Evolutionary conservation across 2,113 vertebrate genomes (phyloP).

Genomic region (Oxygymnocypris stewartii): DNA sequence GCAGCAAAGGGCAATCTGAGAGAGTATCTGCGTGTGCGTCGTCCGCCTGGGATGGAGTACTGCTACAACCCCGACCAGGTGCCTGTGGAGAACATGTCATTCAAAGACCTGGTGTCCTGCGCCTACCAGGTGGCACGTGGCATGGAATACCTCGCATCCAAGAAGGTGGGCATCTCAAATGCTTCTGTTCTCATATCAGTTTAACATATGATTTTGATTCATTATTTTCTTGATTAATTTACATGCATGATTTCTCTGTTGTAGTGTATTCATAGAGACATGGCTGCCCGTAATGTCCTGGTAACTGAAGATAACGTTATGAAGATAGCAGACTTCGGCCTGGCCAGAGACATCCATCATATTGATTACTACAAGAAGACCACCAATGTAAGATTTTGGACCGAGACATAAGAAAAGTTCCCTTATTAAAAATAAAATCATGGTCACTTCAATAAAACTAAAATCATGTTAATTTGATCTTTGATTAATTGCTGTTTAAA

Average conservation of each 20-base stretch:
- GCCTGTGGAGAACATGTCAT: conserved; percentile 90
- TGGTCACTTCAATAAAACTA: not conserved
- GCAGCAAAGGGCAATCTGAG: conserved; percentile 95
- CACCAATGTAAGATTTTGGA: conserved; percentile 84
- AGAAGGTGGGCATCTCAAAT: conserved; percentile 81
- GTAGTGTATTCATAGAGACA: conserved; percentile 96
- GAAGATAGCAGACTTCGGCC: conserved; percentile 98
- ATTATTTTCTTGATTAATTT: not conserved
- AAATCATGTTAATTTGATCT: not conserved
- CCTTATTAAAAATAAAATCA: not conserved
- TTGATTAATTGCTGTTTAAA: not conserved
- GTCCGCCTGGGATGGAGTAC: conserved; percentile 95
- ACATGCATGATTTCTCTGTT: not conserved
- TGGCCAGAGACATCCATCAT: conserved; percentile 97
- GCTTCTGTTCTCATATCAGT: not conserved
- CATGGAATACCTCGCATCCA: conserved; percentile 96
- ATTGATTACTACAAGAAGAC: conserved; percentile 99
- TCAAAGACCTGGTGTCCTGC: conserved; percentile 95
- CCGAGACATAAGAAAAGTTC: not conserved
- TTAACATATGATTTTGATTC: not conserved
- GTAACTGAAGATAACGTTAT: conserved; percentile 97
- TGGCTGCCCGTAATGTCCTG: conserved; percentile 94
- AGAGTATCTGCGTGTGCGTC: conserved; percentile 90
- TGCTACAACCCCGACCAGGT: conserved; percentile 91
- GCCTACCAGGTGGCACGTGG: conserved; percentile 96